Evolutionary conservation across 2,888 invertebrate genomes (phyloP).

Genomic region (Patella depressa): DNA sequence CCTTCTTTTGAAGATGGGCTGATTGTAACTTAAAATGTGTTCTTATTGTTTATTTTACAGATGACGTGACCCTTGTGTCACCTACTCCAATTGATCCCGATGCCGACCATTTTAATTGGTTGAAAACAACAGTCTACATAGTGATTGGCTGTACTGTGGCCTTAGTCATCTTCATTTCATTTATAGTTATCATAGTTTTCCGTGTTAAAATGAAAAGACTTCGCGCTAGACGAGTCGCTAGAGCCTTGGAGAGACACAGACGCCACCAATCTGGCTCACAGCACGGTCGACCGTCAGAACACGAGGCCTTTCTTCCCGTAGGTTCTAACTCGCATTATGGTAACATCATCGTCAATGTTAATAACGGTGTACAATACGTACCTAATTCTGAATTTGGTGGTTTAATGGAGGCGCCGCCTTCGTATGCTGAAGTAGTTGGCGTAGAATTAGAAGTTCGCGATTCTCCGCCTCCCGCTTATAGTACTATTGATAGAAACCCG

Average conservation of each 20-base stretch:
- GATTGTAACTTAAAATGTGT: neutral
- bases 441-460: slow-evolving; percentile 35
- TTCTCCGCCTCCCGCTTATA: slow-evolving; percentile 61
- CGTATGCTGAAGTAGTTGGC: slow-evolving; percentile 56
- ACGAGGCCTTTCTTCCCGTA: slow-evolving; percentile 52
- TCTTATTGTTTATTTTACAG: slow-evolving; percentile 19
- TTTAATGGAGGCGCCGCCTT: slow-evolving; percentile 53
- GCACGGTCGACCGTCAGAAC: slow-evolving; percentile 36
- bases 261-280: slow-evolving; percentile 24
- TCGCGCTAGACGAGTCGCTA: slow-evolving; percentile 42
- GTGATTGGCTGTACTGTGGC: slow-evolving; percentile 62
- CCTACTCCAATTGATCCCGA: slow-evolving; percentile 30
- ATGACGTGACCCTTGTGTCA: slow-evolving; percentile 13
- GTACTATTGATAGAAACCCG: slow-evolving; percentile 56
- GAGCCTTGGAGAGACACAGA: slow-evolving; percentile 39
- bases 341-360: slow-evolving; percentile 64
- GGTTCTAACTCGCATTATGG: slow-evolving; percentile 51
- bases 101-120: slow-evolving; percentile 53
- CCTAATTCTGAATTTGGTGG: slow-evolving; percentile 46
- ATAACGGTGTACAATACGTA: slow-evolving; percentile 63
- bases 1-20: too few species aligned
- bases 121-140: slow-evolving; percentile 61
- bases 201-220: slow-evolving; percentile 60
- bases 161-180: slow-evolving; percentile 59
- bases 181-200: slow-evolving; percentile 60